phyloP scores from a whole-genome alignment of 2,888 invertebrate genomes.

The Elaeidobius kamerunicus region DNA sequence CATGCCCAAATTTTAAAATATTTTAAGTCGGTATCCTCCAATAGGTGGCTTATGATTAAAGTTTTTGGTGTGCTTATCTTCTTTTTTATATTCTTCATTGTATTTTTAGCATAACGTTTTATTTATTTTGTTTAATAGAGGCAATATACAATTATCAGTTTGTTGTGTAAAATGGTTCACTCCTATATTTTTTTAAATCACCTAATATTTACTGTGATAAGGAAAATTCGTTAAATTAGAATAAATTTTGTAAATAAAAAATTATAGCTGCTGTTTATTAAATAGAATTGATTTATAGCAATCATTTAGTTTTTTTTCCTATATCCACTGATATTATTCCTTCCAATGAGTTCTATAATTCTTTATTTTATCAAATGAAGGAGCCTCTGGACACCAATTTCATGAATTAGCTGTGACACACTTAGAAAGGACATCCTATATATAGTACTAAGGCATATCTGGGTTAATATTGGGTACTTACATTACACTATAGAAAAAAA shows the following conservation, averaged over 20 bases:
- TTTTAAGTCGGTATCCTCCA: slow-evolving; percentile 94
- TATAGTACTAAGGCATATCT: no score
- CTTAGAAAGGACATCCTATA: no score
- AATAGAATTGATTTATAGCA: no score
- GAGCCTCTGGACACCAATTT: no score
- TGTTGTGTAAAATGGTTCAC: background rate
- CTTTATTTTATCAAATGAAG: no score
- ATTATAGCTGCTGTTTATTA: no score
- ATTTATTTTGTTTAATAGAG: background rate
- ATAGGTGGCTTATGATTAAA: slow-evolving; percentile 99
- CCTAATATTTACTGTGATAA: slow-evolving; percentile 9
- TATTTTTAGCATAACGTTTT: slow-evolving; percentile 75
- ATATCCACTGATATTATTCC: no score
- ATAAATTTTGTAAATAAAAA: slow-evolving; percentile 2
- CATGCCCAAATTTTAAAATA: slow-evolving; percentile 97
- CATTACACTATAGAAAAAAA: no score
- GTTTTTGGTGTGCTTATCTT: slow-evolving; percentile 97
- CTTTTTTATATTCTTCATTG: slow-evolving; percentile 98
- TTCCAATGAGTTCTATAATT: no score
- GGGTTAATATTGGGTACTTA: no score
- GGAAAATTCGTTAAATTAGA: background rate
- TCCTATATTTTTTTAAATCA: background rate
- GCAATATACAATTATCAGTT: background rate
- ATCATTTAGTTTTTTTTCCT: no score
- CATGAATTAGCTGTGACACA: no score